Percentiles rank a stretch among this genome's conserved stretches.
Evolutionary conservation across 1,140 invertebrate species (phyloP).

Genomic region (Monomorium pharaonis): DNA sequence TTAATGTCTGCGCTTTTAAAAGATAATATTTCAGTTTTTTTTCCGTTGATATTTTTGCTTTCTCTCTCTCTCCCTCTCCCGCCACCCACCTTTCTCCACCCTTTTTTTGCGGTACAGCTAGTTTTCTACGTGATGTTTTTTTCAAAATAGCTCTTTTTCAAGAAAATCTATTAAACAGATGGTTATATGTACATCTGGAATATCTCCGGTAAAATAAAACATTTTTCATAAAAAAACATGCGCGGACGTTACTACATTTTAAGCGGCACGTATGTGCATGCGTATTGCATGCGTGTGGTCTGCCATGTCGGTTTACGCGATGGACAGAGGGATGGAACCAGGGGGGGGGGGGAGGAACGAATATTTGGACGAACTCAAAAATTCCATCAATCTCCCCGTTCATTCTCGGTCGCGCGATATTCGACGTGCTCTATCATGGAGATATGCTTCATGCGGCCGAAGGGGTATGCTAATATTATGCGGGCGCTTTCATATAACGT

Average conservation of each 20-base stretch:
- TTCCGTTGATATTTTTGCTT: slow-evolving; percentile 12
- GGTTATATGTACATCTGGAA: not conserved
- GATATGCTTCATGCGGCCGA: slow-evolving; percentile 72
- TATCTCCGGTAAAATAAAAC: not conserved
- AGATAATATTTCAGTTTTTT: slow-evolving; percentile 58
- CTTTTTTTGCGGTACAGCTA: not conserved
- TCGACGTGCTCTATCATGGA: slow-evolving; percentile 77
- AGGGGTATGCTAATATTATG: slow-evolving; percentile 79
- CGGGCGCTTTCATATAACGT: slow-evolving; percentile 76
- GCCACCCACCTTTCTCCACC: no score
- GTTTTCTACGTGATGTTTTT: not conserved
- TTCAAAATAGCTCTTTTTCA: not conserved
- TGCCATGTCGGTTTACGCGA: slow-evolving; percentile 2
- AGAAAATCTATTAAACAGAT: not conserved
- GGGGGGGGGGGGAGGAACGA: not conserved
- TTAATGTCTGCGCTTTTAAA: slow-evolving; percentile 57
- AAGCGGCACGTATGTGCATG: not conserved
- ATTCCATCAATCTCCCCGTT: slow-evolving; percentile 63
- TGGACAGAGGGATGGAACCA: not conserved
- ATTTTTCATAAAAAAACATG: not conserved
- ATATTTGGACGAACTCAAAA: slow-evolving; percentile 51
- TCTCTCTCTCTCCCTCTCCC: not conserved
- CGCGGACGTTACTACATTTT: not conserved
- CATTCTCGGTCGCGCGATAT: slow-evolving; percentile 58
- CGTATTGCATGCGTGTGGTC: not conserved